Conservation (phyloP, 2,113 vertebrate genomes). For the Lethenteron camtschaticum region DNA sequence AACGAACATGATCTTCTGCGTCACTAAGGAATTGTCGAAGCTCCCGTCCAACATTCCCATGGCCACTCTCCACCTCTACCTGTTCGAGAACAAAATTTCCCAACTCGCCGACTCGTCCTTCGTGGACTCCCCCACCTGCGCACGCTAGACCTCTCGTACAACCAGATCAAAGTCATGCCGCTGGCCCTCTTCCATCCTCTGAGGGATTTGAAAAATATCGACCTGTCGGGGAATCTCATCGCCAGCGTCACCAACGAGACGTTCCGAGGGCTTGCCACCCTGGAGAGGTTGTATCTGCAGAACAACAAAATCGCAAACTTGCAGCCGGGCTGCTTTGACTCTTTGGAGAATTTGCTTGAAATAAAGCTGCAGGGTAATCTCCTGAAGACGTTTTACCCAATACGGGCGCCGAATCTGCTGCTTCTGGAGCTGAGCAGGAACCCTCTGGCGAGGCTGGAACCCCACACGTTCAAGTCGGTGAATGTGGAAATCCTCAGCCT, state of each 20-base stretch:
- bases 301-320: conserved; percentile 53
- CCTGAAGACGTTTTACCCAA: conserved; percentile 32
- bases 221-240: conserved; percentile 69
- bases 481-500: conserved; percentile 60
- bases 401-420: conserved; percentile 46
- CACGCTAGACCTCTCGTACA: conserved; percentile 79
- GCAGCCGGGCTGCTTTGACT: conserved; percentile 45
- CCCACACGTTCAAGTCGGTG: conserved; percentile 28
- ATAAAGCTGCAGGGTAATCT: conserved; percentile 70
- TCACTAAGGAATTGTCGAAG: conserved; percentile 15
- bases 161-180: conserved; percentile 47
- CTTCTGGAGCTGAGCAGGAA: conserved; percentile 75
- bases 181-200: conserved; percentile 48
- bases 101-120: conserved; percentile 36
- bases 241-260: conserved; percentile 51
- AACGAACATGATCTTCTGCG: conserved; percentile 26
- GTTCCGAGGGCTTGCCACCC: conserved; percentile 43
- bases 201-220: conserved; percentile 51
- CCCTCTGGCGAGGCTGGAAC: conserved; percentile 24
- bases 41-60: conserved; percentile 36
- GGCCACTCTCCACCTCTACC: conserved; percentile 34
- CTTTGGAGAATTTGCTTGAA: conserved; percentile 50
- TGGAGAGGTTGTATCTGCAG: conserved; percentile 75
- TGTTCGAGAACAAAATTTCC: conserved; percentile 64
- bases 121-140: conserved; percentile 31